These are phyloP conservation scores for Cyanoliseus patagonus DNA, from an alignment of 2,113 vertebrate species.

Conservation along the genomic window DNA sequence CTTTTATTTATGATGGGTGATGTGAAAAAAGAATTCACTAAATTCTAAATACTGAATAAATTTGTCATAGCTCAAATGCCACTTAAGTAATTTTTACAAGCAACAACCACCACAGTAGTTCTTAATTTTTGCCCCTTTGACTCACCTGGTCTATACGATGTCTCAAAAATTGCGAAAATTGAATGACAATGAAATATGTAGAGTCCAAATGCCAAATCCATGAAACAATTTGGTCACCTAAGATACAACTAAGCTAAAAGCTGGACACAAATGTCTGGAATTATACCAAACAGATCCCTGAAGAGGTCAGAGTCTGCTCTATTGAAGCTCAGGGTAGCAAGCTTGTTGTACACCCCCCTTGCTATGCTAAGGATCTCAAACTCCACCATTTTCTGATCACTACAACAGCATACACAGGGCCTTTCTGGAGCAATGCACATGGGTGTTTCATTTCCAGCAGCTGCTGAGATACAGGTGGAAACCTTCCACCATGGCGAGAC, in stretches of 20 bases:
- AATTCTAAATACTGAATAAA: constrained; percentile 77
- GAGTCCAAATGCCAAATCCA: neutral
- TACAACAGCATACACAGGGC: neutral
- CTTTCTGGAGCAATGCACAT: neutral
- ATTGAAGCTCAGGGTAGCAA: neutral
- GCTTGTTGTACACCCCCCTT: neutral
- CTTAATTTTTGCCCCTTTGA: constrained; percentile 2
- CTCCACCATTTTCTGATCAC: neutral
- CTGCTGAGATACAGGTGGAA: neutral
- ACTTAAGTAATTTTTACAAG: constrained; percentile 63
- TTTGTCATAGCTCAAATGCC: constrained; percentile 70
- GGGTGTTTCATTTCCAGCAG: neutral
- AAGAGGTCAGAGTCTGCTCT: neutral
- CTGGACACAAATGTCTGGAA: neutral
- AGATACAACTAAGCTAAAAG: neutral
- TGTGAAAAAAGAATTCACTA: constrained; percentile 69
- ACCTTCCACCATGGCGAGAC: neutral
- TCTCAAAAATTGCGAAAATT: neutral
- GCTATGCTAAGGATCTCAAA: neutral
- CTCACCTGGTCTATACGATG: constrained; percentile 21
- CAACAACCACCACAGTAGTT: neutral
- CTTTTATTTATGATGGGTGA: constrained; percentile 70
- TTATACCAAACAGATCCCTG: neutral
- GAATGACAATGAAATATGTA: neutral
- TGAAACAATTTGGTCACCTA: neutral